A percentile compares a stretch with the other conserved stretches of the same genome.
phyloP scores from a whole-genome alignment of 2,113 vertebrate species.

The Seriola rivoliana region DNA sequence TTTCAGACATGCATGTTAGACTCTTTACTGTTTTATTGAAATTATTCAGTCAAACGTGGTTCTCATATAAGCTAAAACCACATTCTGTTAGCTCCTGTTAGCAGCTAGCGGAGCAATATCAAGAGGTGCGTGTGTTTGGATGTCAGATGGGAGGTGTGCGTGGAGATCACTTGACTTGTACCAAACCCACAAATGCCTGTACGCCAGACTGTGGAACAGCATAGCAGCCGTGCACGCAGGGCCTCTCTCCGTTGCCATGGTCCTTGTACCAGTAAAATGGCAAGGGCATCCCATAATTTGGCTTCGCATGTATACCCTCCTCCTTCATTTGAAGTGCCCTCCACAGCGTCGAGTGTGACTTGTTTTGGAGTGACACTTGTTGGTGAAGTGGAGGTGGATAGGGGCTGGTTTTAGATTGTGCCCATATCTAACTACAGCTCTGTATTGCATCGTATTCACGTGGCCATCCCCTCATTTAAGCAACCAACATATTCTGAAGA shows the following conservation, averaged over 20 bases:
- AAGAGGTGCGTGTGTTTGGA: neutral
- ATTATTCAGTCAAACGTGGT: too few species aligned
- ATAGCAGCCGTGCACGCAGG: too few species aligned
- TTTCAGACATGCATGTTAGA: too few species aligned
- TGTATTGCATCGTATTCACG: neutral
- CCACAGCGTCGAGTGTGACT: neutral
- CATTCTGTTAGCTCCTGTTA: too few species aligned
- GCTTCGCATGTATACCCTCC: neutral
- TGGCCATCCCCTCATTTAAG: too few species aligned
- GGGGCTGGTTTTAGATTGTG: neutral
- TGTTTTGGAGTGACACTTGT: slow-evolving; percentile 11
- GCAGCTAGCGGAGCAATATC: too few species aligned
- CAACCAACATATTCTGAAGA: too few species aligned
- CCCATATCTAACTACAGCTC: neutral
- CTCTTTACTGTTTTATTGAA: too few species aligned
- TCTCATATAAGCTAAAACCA: too few species aligned
- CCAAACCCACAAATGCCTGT: too few species aligned
- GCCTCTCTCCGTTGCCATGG: neutral
- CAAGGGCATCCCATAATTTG: neutral
- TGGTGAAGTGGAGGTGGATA: neutral
- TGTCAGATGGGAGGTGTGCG: neutral
- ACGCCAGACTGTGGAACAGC: too few species aligned
- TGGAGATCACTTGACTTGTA: too few species aligned
- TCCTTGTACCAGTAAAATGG: neutral
- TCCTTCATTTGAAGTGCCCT: neutral